Evolutionary conservation across 2,888 invertebrate genomes (phyloP).

Genomic region (Stenoptilia bipunctidactyla): DNA sequence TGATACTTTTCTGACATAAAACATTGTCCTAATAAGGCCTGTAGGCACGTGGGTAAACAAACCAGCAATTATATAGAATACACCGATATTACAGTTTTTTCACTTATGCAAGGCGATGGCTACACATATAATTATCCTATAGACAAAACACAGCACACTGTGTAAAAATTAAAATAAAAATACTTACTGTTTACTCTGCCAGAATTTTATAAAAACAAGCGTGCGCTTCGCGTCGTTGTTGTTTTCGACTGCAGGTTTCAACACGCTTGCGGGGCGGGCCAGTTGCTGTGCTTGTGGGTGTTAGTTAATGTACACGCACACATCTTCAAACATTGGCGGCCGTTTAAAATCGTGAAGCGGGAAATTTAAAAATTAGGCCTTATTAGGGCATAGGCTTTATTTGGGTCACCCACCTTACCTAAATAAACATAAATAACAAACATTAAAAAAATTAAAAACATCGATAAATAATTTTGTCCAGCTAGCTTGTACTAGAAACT

Average conservation of each 20-base stretch:
- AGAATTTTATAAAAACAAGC: slow-evolving; percentile 16
- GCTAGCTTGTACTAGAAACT: too few species aligned
- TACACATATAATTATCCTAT: too few species aligned
- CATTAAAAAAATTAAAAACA: too few species aligned
- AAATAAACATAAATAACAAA: too few species aligned
- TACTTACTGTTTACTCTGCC: slow-evolving; percentile 13
- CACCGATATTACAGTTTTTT: too few species aligned
- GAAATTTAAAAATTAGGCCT: slow-evolving; percentile 12
- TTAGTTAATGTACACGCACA: slow-evolving; percentile 14
- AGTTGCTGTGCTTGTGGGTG: slow-evolving; percentile 12
- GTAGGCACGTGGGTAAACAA: too few species aligned
- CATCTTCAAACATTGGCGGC: slow-evolving; percentile 11
- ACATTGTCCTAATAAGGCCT: too few species aligned
- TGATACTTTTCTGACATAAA: too few species aligned
- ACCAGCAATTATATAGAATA: too few species aligned
- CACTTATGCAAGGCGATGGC: too few species aligned
- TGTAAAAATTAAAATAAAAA: slow-evolving; percentile 8
- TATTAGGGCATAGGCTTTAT: slow-evolving; percentile 11
- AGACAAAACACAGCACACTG: slow-evolving; percentile 7
- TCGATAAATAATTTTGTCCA: too few species aligned
- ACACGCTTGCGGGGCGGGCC: slow-evolving; percentile 9
- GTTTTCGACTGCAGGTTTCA: slow-evolving; percentile 11
- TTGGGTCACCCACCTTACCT: slow-evolving; percentile 6
- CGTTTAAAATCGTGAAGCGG: slow-evolving; percentile 11
- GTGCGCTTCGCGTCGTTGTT: slow-evolving; percentile 12